Evolutionary conservation across 2,797 vertebrate genomes (phyloP).

Genomic region (Platyrinchus mystaceus): DNA sequence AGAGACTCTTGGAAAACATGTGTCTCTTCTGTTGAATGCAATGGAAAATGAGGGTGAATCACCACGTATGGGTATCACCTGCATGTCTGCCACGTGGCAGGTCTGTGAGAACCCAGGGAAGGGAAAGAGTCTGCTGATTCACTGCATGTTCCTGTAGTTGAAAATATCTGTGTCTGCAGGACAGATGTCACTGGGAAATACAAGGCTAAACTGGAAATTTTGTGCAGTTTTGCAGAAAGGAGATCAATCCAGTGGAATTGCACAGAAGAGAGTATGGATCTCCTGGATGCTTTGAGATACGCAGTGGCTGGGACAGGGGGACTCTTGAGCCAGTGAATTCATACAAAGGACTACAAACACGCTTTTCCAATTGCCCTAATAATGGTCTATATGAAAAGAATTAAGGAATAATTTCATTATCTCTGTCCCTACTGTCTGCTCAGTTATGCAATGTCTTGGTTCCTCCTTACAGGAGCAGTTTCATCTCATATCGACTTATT

Average conservation of each 20-base stretch:
- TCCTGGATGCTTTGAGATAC: background rate
- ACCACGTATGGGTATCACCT: background rate
- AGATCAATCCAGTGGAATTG: background rate
- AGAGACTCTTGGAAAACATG: constrained; percentile 25
- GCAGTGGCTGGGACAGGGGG: background rate
- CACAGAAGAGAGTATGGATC: background rate
- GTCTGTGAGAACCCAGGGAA: background rate
- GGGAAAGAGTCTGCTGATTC: background rate
- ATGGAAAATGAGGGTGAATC: background rate
- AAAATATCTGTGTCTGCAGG: background rate
- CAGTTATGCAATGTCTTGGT: background rate
- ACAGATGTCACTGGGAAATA: background rate
- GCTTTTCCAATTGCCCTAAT: background rate
- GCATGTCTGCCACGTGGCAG: background rate
- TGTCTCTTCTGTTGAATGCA: background rate
- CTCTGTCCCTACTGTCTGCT: background rate
- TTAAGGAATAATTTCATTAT: background rate
- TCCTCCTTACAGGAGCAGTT: background rate
- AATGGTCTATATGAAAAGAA: background rate
- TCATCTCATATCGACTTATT: background rate
- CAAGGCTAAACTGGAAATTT: background rate
- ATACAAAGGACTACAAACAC: background rate
- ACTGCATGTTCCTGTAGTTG: background rate
- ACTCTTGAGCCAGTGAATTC: background rate
- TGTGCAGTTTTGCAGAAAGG: background rate